Percentiles rank a stretch among this genome's conserved stretches.
Conservation (phyloP, 2,888 invertebrate species). For the Pogonocherus hispidulus region DNA sequence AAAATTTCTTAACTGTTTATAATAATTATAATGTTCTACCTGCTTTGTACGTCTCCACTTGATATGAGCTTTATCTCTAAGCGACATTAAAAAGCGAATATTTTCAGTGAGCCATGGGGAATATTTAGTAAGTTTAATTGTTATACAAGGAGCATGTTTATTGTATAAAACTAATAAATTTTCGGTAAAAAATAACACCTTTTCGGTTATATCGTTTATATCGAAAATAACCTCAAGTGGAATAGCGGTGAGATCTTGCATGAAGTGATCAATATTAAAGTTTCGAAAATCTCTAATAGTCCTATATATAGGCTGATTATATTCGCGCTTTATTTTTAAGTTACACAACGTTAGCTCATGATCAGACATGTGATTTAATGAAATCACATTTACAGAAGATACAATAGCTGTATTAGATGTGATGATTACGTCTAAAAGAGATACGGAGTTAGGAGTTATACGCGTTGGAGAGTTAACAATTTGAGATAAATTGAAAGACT, state of each 20-base stretch:
- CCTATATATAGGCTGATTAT: not conserved
- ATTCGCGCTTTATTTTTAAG: not conserved
- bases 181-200: not conserved
- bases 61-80: not conserved
- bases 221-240: not conserved
- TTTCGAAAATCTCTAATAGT: not conserved
- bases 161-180: not conserved
- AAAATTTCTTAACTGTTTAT: not conserved
- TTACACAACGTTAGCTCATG: not conserved
- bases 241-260: not conserved
- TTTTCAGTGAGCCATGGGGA: not conserved
- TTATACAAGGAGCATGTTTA: not conserved
- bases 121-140: not conserved
- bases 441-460: not conserved
- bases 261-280: not conserved
- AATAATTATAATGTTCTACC: not conserved
- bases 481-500: not conserved
- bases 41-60: not conserved
- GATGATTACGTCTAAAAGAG: slow-evolving; percentile 7
- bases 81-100: not conserved
- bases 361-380: not conserved
- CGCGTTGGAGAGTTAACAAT: slow-evolving; percentile 4
- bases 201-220: not conserved
- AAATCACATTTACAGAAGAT: not conserved
- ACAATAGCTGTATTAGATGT: not conserved